Conservation (phyloP, 1,140 invertebrate genomes). For the Solenopsis invicta region DNA sequence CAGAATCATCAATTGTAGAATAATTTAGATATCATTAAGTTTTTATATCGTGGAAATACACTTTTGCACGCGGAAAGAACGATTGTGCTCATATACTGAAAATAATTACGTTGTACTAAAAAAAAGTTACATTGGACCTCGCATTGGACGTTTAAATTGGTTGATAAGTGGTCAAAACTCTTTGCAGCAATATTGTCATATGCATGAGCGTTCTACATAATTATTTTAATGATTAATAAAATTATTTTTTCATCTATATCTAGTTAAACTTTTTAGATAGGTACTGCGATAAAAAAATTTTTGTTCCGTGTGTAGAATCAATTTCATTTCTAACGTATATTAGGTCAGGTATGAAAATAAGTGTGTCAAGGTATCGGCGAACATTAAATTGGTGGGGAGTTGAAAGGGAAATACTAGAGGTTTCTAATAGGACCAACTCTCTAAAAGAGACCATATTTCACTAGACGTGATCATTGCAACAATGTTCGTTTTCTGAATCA, state of each 20-base stretch:
- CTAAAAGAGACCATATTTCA: neutral
- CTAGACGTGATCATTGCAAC: neutral
- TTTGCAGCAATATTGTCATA: no score
- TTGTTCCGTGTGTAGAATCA: neutral
- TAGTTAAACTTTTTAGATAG: no score
- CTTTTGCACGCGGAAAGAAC: neutral
- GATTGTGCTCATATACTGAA: no score
- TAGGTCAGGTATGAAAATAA: neutral
- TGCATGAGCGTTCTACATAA: no score
- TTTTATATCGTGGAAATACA: neutral
- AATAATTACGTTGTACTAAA: no score
- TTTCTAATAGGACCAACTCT: slow-evolving; percentile 25
- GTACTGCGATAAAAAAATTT: no score
- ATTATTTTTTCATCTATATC: no score
- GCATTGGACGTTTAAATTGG: no score
- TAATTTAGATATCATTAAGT: neutral
- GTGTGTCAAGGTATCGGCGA: slow-evolving; percentile 44
- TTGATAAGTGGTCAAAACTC: no score
- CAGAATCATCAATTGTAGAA: neutral
- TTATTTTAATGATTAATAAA: no score
- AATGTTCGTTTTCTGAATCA: slow-evolving; percentile 61
- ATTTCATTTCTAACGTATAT: neutral
- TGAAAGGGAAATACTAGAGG: slow-evolving; percentile 21
- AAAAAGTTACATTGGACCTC: no score
- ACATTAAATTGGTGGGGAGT: neutral